Conservation (phyloP, 2,888 invertebrate species). For the Mesoligia furuncula region DNA sequence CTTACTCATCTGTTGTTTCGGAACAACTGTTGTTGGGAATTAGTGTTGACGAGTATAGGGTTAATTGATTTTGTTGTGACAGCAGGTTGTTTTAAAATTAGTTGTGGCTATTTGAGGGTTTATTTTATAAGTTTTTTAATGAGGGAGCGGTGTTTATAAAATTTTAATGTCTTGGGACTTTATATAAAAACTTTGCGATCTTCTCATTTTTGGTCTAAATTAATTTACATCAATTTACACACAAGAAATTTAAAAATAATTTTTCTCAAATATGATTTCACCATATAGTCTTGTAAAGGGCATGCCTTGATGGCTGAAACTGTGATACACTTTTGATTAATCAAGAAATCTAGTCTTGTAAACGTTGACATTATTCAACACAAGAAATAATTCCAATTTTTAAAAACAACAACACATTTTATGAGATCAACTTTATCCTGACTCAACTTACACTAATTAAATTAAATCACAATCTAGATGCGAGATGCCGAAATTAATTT, state of each 20-base stretch:
- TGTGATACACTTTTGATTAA: not conserved
- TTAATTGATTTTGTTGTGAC: constrained; percentile 52
- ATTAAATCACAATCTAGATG: constrained; percentile 40
- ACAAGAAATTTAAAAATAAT: not conserved
- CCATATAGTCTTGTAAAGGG: not conserved
- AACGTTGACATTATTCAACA: not conserved
- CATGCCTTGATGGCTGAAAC: too few relatives aligned
- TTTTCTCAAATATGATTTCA: not conserved
- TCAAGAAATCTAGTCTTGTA: not conserved
- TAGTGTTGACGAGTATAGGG: constrained; percentile 53
- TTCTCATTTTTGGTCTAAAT: constrained; percentile 3
- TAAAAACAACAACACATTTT: constrained; percentile 11
- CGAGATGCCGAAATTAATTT: constrained; percentile 57
- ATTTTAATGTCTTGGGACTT: not conserved
- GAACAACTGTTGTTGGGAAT: constrained; percentile 56
- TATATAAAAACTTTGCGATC: not conserved
- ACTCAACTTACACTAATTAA: constrained; percentile 31
- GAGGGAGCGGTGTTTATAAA: not conserved
- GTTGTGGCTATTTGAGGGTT: constrained; percentile 18
- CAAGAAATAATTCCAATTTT: not conserved
- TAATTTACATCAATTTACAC: not conserved
- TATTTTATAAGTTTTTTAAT: constrained; percentile 22
- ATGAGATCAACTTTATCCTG: not conserved
- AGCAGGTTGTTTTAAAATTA: constrained; percentile 48
- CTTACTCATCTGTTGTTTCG: constrained; percentile 61